Conservation (phyloP, 2,113 vertebrate species). For the Marmota monax region DNA sequence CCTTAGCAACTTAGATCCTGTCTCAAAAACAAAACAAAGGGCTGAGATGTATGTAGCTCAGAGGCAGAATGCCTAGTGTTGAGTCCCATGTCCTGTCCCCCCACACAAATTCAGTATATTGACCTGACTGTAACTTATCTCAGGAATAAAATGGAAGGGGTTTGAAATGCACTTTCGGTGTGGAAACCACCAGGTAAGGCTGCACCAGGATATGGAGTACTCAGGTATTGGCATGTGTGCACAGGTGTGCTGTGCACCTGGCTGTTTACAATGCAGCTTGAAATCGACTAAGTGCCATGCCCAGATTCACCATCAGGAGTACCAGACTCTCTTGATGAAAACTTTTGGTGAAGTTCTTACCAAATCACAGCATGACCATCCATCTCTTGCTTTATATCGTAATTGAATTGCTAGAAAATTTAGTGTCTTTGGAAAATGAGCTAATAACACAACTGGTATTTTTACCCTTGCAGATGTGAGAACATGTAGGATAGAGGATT, state of each 20-base stretch:
- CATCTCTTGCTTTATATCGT: background rate
- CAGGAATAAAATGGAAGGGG: background rate
- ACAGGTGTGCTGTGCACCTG: fast-evolving
- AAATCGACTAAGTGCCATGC: no score
- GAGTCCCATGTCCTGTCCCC: no score
- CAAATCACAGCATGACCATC: background rate
- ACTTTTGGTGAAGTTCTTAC: background rate
- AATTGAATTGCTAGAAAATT: background rate
- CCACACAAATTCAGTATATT: background rate
- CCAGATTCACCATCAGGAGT: fast-evolving
- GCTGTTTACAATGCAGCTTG: no score
- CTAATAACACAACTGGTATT: background rate
- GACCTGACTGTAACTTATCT: background rate
- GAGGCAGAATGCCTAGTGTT: no score
- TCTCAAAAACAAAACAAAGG: no score
- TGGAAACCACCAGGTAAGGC: fast-evolving
- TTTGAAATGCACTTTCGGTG: fast-evolving
- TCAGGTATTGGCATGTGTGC: background rate
- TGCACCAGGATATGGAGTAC: fast-evolving
- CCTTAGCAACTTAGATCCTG: no score
- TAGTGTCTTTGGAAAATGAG: background rate
- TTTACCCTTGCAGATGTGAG: background rate
- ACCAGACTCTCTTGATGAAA: background rate
- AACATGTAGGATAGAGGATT: fast-evolving
- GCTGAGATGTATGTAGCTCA: no score